phyloP scores from a whole-genome alignment of 2,888 invertebrate species.

The Nysson spinosus region DNA sequence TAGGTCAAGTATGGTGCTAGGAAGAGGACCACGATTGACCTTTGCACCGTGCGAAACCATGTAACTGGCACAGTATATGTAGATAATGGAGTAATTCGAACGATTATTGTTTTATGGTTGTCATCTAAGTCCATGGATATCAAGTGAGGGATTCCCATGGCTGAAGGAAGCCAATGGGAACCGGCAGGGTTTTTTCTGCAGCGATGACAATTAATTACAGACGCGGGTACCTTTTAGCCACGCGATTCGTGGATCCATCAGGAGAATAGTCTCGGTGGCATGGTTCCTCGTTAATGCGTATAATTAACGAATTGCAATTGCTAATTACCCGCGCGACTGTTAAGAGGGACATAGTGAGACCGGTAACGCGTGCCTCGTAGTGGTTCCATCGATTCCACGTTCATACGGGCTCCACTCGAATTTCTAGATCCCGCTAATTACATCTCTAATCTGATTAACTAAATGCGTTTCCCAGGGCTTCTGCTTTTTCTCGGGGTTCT shows the following conservation, averaged over 20 bases:
- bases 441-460: constrained; percentile 52
- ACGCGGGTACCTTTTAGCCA: constrained; percentile 29
- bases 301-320: constrained; percentile 52
- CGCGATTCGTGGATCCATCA: constrained; percentile 58
- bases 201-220: constrained; percentile 52
- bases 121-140: background rate
- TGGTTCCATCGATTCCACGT: background rate
- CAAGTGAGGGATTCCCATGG: background rate
- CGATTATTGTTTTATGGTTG: background rate
- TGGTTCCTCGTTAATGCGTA: constrained; percentile 48
- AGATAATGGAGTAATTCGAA: background rate
- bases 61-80: background rate
- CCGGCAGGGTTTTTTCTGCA: constrained; percentile 25
- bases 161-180: constrained; percentile 9
- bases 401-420: constrained; percentile 6
- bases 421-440: constrained; percentile 51
- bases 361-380: background rate
- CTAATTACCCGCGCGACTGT: constrained; percentile 40
- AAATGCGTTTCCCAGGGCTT: constrained; percentile 22
- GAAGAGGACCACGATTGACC: no score
- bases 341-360: no score
- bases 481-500: background rate
- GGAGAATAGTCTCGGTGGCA: constrained; percentile 10
- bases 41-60: no score
- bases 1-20: no score